phyloP scores from a whole-genome alignment of 2,797 vertebrate genomes.

The Chlorospingus semifuscus region DNA sequence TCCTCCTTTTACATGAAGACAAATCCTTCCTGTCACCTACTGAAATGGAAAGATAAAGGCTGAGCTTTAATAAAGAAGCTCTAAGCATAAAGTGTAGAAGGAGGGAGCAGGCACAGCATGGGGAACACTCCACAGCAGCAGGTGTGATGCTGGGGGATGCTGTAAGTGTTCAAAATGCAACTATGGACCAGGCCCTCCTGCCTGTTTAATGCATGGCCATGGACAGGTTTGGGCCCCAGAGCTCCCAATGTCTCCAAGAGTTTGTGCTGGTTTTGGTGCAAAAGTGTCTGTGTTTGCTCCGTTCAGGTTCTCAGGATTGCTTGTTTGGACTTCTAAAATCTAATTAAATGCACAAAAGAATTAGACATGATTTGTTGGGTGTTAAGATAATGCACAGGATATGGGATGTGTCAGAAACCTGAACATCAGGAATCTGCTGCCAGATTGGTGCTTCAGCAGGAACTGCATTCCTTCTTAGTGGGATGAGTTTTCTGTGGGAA shows the following conservation, averaged over 20 bases:
- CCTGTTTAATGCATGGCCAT: background rate
- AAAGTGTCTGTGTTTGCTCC: background rate
- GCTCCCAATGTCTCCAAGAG: background rate
- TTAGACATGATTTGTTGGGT: background rate
- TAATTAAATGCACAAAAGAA: background rate
- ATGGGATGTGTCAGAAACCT: background rate
- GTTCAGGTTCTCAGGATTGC: background rate
- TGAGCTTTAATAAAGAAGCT: constrained; percentile 61
- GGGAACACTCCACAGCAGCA: background rate
- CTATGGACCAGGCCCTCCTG: accelerated
- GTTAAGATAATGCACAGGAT: accelerated
- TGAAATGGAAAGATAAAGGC: constrained; percentile 68
- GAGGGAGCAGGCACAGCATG: background rate
- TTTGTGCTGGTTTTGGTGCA: background rate
- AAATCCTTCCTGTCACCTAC: constrained; percentile 57
- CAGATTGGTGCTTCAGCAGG: background rate
- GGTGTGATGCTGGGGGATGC: background rate
- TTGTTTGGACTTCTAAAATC: background rate
- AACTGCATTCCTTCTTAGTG: background rate
- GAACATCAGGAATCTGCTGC: background rate
- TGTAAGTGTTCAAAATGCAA: background rate
- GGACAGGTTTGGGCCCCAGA: background rate
- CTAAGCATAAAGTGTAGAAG: background rate
- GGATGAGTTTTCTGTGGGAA: background rate
- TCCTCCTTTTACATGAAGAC: constrained; percentile 66